Base-by-base conservation (phyloP, 2,888 invertebrate genomes). In the Melieria picta region DNA sequence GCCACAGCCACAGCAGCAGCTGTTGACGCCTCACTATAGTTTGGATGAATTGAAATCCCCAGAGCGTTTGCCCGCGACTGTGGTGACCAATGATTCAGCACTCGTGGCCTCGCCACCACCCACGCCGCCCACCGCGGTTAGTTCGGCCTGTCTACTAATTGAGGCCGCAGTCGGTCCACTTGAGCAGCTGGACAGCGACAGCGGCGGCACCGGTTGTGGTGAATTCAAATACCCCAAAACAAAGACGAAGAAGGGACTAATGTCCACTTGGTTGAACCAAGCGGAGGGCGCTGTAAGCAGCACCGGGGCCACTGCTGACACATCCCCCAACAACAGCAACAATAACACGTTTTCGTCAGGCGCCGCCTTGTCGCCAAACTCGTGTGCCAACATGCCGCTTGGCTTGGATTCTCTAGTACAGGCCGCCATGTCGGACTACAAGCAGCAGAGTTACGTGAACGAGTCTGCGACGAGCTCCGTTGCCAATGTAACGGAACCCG, bases 201-300 rank as follows among this genome's bases (percentile, higher is more conserved):
- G 50, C 13, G 50, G 45, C 10, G 75, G 48, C 55, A n/a, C 64
- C 4, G 75, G 60, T 4, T 30, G 30, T 30, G 76, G 74, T 3
- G 94, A 93, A 65, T 96, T 96, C 81, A 96, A 96, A 85, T 93
- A 95, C 82, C 96, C 96, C 4, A 83, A 83, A 13, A 82, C 87
- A 0, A 97, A 97, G 88, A 96, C 97, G 0, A 97, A 97, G 87
- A 97, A 96, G 88, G 91, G 91, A 0, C 90, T 96, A 82, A 95
- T 96, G 90, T 95, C 93, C 75, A 96, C 95, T 83, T 97, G 97
- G 96, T 88, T 96, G 67, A 93, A 93, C 79, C 93, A 95, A 80
- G 92, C 92, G 4, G 83, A 82, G 69, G 76, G 71, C 7, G 73
- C 60, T 3, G 58, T 43, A 7, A 67, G 62, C 58, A 43, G 7